Evolutionary conservation across 2,113 vertebrate genomes (phyloP), one percentile per base, ranked within the genome.

Genomic region (Centropus unirufus): DNA sequence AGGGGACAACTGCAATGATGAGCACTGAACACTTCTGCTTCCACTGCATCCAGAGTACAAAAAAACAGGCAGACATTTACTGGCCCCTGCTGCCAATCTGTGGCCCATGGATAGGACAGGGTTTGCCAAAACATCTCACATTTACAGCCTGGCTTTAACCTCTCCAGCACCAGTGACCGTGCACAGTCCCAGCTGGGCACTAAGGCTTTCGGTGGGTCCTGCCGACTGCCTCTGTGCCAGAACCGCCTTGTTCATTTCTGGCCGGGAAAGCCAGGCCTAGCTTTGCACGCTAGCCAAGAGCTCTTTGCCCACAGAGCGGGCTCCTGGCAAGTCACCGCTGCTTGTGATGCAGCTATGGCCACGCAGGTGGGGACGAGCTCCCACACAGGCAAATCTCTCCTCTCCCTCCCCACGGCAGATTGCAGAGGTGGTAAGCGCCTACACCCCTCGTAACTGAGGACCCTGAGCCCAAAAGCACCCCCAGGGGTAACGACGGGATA

Each of bases 101-200:
- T 2, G 19, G 57, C 55, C 46, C 55, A 18, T 6, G 14, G n/a
- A 83, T 26, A 64, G 49, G 58, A 47, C 22, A 49, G 7, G 36
- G 42, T 30, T 49, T 82, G 82, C 62, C 85, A 91, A 66, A 83
- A 83, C 13, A 73, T 22, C 58, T 89, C 78, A 24, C 23, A 36
- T 68, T 22, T 55, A 69, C 72, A 89, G 91, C 58, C 46, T 61
- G 89, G 57, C 84, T 94, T 92, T 89, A 84, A 66, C 73, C 64
- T 89, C 57, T 72, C 47, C 68, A 47, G 69, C 47, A 63, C 32
- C 39, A 52, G n/a, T 44, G 61, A 36, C 46, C n/a, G 32, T 19
- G 83, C 44, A 6, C 1, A 74, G 47, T 42, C 66, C 52, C 96
- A 89, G 87, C 74, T 79, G 84, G 81, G 44, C 76, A 67, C 55